Conservation (phyloP, 2,797 vertebrate genomes). For the Lycodopsis pacificus region DNA sequence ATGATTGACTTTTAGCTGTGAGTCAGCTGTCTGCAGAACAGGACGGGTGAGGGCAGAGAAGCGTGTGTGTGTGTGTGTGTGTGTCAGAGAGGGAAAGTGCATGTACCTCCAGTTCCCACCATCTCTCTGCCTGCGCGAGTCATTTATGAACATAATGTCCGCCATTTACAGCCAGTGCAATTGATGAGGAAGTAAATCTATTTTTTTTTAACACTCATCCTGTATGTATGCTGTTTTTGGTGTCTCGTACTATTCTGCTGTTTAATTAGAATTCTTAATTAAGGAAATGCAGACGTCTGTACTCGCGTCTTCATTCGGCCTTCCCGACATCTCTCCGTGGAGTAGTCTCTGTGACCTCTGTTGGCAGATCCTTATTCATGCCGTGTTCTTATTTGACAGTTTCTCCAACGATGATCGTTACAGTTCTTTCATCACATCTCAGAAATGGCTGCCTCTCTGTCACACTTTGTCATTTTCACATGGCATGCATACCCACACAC, state of each 20-base stretch:
- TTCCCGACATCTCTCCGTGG: background rate
- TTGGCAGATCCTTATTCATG: background rate
- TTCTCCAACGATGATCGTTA: background rate
- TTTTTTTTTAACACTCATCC: background rate
- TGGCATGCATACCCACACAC: background rate
- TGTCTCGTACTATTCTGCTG: too few species aligned
- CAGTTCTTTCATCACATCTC: background rate
- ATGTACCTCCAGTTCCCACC: conserved; percentile 28
- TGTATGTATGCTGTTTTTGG: background rate
- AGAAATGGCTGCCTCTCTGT: background rate
- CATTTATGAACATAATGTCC: conserved; percentile 44
- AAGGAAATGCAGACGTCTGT: too few species aligned
- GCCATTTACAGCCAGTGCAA: conserved; percentile 24
- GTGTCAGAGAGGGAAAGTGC: background rate
- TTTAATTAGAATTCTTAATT: background rate
- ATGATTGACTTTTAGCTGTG: conserved; percentile 47
- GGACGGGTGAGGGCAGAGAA: background rate
- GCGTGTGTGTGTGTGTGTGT: conserved; percentile 4
- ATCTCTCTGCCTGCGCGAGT: conserved; percentile 22
- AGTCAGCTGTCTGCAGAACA: conserved; percentile 39
- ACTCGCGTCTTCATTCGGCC: background rate
- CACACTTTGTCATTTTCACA: conserved; percentile 12
- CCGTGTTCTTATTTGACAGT: conserved; percentile 10
- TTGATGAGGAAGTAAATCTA: conserved; percentile 46
- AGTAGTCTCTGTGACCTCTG: background rate